phyloP scores from a whole-genome alignment of 1,140 invertebrate genomes.

The Drosophila lowei region DNA sequence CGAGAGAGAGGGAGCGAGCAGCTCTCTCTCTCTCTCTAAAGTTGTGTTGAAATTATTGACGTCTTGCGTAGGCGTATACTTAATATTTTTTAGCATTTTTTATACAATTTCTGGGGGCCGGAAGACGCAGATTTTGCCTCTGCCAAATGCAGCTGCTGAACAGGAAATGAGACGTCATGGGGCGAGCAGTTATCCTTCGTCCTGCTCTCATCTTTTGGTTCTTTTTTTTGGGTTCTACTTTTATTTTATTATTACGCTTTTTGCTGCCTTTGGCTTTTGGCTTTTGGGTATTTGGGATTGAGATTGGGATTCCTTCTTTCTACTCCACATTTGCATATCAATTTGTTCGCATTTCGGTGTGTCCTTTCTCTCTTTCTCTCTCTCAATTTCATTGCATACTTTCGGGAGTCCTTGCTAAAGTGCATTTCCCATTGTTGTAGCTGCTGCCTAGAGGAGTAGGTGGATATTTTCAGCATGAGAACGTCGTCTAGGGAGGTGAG shows the following conservation, averaged over 20 bases:
- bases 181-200: conserved; percentile 54
- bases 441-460: too few species aligned
- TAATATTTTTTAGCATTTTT: conserved; percentile 24
- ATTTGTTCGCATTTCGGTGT: conserved; percentile 72
- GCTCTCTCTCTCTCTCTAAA: background rate
- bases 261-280: conserved; percentile 2
- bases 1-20: background rate
- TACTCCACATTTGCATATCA: conserved; percentile 74
- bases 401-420: conserved; percentile 48
- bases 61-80: conserved; percentile 62
- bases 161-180: conserved; percentile 66
- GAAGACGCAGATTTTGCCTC: conserved; percentile 56
- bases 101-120: conserved; percentile 39
- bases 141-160: conserved; percentile 69
- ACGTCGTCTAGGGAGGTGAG: too few species aligned
- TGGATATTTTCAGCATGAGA: too few species aligned
- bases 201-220: conserved; percentile 10
- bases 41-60: conserved; percentile 63
- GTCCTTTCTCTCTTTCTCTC: conserved; percentile 16
- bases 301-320: conserved; percentile 12
- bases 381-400: conserved; percentile 52
- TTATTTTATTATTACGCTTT: conserved; percentile 68
- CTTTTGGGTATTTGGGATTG: background rate
- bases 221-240: conserved; percentile 26
- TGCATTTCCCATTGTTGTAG: conserved; percentile 49